These are phyloP conservation scores for Latrodectus geometricus DNA, from an alignment of 1,140 invertebrate species.

Conservation along the genomic window DNA sequence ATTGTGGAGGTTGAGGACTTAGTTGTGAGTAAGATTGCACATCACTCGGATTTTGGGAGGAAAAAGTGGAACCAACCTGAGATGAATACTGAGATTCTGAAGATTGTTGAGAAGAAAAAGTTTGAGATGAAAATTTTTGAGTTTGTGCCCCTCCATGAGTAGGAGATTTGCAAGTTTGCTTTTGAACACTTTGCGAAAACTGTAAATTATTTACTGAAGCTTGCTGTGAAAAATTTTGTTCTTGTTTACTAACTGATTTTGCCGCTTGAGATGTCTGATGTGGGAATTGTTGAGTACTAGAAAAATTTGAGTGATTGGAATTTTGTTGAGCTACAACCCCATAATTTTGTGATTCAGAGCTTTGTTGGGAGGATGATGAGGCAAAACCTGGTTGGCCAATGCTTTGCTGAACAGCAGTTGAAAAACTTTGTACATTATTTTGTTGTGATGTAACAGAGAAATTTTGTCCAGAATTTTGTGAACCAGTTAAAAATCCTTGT, in stretches of 20 bases:
- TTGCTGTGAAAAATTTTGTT: constrained; percentile 19
- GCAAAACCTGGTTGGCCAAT: not conserved
- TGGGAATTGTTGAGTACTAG: not conserved
- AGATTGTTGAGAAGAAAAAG: constrained; percentile 28
- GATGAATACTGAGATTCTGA: constrained; percentile 41
- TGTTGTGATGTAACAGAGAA: not conserved
- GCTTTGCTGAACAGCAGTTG: not conserved
- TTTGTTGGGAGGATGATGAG: too few relatives aligned
- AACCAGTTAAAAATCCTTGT: not conserved
- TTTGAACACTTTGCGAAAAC: constrained; percentile 24
- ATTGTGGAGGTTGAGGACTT: constrained; percentile 25
- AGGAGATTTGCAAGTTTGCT: constrained; percentile 30
- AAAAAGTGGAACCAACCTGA: constrained; percentile 4
- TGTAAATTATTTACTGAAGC: constrained; percentile 19
- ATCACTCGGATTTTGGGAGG: not conserved
- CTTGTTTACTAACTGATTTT: constrained; percentile 29
- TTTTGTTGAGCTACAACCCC: too few relatives aligned
- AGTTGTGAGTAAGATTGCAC: not conserved
- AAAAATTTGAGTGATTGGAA: too few relatives aligned
- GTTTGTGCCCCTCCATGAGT: constrained; percentile 18
- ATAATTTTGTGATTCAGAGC: too few relatives aligned
- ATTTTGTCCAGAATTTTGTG: not conserved
- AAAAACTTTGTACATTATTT: not conserved
- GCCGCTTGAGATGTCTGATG: not conserved
- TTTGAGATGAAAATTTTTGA: not conserved